phyloP scores from a whole-genome alignment of 2,797 vertebrate genomes.

The Enteromius argenteus region DNA sequence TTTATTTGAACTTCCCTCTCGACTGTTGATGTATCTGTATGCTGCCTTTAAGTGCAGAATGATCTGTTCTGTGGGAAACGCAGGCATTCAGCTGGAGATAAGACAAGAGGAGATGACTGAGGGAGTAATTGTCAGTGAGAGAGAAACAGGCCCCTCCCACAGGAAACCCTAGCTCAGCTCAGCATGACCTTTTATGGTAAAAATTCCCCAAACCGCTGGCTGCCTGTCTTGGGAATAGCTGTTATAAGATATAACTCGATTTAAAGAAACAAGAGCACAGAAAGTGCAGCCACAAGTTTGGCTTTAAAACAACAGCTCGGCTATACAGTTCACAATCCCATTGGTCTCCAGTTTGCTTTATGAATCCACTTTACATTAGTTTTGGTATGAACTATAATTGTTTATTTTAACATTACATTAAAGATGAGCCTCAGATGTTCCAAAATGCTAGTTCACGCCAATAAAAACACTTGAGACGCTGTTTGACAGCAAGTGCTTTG shows the following conservation, averaged over 20 bases:
- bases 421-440: background rate
- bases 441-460: background rate
- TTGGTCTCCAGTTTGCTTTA: background rate
- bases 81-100: conserved; percentile 42
- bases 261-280: conserved; percentile 51
- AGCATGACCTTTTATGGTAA: conserved; percentile 76
- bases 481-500: background rate
- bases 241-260: conserved; percentile 21
- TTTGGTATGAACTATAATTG: background rate
- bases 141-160: conserved; percentile 71
- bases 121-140: conserved; percentile 43
- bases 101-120: conserved; percentile 26
- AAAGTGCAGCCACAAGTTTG: background rate
- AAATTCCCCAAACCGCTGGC: conserved; percentile 72
- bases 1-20: background rate
- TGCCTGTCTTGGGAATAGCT: conserved; percentile 65
- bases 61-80: conserved; percentile 10
- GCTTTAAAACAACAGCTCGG: background rate
- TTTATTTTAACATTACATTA: background rate
- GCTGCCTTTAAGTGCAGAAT: conserved; percentile 31
- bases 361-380: background rate
- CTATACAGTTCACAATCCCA: background rate
- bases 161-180: conserved; percentile 53
- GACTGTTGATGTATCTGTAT: conserved; percentile 1
- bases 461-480: background rate